Percentiles rank a stretch among this genome's conserved stretches.
phyloP scores from a whole-genome alignment of 2,797 vertebrate species.

The Pseudopleuronectes americanus region DNA sequence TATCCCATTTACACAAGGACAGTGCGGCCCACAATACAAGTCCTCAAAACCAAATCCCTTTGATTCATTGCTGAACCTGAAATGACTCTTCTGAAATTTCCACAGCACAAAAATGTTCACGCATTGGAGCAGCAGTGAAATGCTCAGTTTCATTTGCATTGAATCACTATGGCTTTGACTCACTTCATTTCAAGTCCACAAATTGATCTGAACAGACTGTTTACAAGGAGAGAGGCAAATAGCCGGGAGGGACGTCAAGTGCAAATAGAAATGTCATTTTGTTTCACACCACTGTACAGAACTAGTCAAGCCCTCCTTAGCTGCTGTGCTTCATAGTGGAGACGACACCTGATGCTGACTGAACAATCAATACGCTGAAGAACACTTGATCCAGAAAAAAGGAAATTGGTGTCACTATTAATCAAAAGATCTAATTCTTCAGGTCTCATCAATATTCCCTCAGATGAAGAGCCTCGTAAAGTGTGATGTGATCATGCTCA shows the following conservation, averaged over 20 bases:
- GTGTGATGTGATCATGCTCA: not conserved
- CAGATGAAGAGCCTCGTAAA: not conserved
- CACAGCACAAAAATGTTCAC: conserved; percentile 23
- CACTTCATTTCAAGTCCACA: conserved; percentile 42
- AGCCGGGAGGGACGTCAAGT: conserved; percentile 40
- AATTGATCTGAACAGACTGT: conserved; percentile 48
- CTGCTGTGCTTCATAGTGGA: conserved; percentile 20
- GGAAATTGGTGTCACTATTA: conserved; percentile 6
- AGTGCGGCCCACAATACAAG: conserved; percentile 24
- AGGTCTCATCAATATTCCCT: conserved; percentile 16
- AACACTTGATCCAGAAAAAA: conserved; percentile 3
- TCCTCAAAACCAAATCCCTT: conserved; percentile 35
- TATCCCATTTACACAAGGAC: conserved; percentile 25
- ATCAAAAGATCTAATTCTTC: conserved; percentile 25
- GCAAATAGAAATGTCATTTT: conserved; percentile 56
- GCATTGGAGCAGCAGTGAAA: conserved; percentile 44
- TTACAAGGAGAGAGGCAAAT: conserved; percentile 31
- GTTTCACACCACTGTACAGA: conserved; percentile 31
- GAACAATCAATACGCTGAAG: conserved; percentile 22
- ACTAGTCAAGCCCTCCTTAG: conserved; percentile 16
- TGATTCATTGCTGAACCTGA: conserved; percentile 36
- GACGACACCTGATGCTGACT: conserved; percentile 24
- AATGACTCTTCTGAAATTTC: conserved; percentile 54
- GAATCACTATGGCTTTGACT: conserved; percentile 45
- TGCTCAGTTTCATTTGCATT: conserved; percentile 39